Base-by-base conservation (phyloP, 2,797 vertebrate species). In the Micropoecilia bifurca region DNA sequence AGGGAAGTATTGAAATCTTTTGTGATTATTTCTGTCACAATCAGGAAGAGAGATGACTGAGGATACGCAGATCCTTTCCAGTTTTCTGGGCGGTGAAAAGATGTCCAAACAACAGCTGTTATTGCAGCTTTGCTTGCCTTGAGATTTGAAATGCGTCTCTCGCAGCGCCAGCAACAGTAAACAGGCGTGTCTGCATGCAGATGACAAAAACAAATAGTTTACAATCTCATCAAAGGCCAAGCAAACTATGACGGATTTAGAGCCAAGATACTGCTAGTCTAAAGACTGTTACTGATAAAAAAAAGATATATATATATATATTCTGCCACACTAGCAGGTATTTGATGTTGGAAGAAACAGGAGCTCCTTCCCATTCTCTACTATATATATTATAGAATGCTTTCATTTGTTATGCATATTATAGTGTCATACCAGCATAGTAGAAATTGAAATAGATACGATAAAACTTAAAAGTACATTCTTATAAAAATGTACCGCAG, bases 121-220 rank as follows among this genome's bases (percentile, higher is more conserved):
- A 79, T 59, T 79, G 82, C 80, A 81, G 80, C 82, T 81, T 87
- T 84, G 84, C 83, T 86, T 88, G 88, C 84, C 86, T 83, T 86
- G 87, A 88, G 89, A 89, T 86, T 87, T 87, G 55, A 81, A 86
- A 86, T 75, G 76, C 71, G 83, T 71, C 59, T 10, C 78, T 90
- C 20, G 0, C 78, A 36, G 77, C 33, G 14, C 79, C 45, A 71
- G 61, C 82, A 87, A 90, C 87, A 83, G 90, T 75, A 91, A 93
- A 93, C 90, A 92, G 87, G 83, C 39, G 77, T 53, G 74, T 80
- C 83, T 79, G 74, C 6, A 68, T 74, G 82, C 79, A 76, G 78
- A 89, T 88, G 85, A 91, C 84, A 74, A 88, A 90, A 89, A 91
- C 87, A 88, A 90, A 92, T 87, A 85, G 85, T 80, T 89, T 88